Evolutionary conservation across 2,888 invertebrate genomes (phyloP).

Genomic region (Brachyptera putata): DNA sequence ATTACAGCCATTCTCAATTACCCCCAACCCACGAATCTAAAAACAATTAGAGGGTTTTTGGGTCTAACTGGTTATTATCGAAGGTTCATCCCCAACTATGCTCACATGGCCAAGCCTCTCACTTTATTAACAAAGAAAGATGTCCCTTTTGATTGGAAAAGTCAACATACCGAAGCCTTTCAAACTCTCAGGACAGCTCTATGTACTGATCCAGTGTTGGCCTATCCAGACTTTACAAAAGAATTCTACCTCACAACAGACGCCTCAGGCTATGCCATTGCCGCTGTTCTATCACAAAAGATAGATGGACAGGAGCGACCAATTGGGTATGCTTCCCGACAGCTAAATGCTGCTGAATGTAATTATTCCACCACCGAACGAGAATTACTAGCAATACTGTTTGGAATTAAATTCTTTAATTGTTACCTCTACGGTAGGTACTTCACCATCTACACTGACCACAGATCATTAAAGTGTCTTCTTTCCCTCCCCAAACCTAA

Average conservation of each 20-base stretch:
- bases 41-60: slow-evolving; percentile 34
- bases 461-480: background rate
- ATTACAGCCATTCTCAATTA: slow-evolving; percentile 32
- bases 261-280: background rate
- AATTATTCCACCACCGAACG: background rate
- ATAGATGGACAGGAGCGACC: background rate
- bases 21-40: slow-evolving; percentile 32
- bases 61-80: no score
- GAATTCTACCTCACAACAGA: background rate
- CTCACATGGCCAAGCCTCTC: slow-evolving; percentile 26
- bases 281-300: background rate
- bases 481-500: background rate
- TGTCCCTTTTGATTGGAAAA: slow-evolving; percentile 13
- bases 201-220: background rate
- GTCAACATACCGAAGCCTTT: slow-evolving; percentile 15
- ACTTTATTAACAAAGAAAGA: background rate
- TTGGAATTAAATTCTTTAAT: background rate
- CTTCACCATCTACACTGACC: background rate
- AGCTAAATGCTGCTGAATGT: no score
- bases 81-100: slow-evolving; percentile 35
- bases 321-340: background rate
- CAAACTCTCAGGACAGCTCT: background rate
- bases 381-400: background rate
- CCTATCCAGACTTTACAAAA: background rate
- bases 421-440: background rate